These are phyloP conservation scores for Neomicropteryx cornuta DNA, from an alignment of 1,140 invertebrate genomes.

Conservation along the genomic window DNA sequence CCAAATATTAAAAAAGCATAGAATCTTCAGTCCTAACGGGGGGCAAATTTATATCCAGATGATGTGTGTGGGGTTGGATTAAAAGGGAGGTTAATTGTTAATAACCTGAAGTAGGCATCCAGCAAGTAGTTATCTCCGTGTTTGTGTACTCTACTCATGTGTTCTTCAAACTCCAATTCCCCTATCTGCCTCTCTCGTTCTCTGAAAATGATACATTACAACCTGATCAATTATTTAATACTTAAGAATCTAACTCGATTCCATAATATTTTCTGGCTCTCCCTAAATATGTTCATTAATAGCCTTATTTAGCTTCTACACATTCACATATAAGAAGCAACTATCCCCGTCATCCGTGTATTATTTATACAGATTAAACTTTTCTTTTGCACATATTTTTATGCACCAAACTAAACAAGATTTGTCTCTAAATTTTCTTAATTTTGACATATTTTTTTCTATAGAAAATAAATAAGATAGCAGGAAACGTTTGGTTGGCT, in stretches of 20 bases:
- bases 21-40: no score
- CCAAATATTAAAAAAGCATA: no score
- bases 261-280: background rate
- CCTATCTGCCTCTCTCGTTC: constrained; percentile 71
- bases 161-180: constrained; percentile 63
- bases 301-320: background rate
- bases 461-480: no score
- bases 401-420: no score
- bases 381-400: no score
- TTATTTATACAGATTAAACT: no score
- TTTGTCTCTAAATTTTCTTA: no score
- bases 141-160: constrained; percentile 54
- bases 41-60: no score
- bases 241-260: constrained; percentile 4
- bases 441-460: no score
- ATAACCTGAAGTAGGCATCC: constrained; percentile 56
- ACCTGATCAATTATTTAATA: constrained; percentile 5
- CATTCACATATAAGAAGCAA: background rate
- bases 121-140: constrained; percentile 73
- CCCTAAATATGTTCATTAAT: background rate
- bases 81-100: constrained; percentile 20
- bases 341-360: no score
- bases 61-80: no score
- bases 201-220: constrained; percentile 36
- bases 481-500: no score